phyloP scores from a whole-genome alignment of 53 echinoderm and acorn worm species.

The Paracentrotus lividus region DNA sequence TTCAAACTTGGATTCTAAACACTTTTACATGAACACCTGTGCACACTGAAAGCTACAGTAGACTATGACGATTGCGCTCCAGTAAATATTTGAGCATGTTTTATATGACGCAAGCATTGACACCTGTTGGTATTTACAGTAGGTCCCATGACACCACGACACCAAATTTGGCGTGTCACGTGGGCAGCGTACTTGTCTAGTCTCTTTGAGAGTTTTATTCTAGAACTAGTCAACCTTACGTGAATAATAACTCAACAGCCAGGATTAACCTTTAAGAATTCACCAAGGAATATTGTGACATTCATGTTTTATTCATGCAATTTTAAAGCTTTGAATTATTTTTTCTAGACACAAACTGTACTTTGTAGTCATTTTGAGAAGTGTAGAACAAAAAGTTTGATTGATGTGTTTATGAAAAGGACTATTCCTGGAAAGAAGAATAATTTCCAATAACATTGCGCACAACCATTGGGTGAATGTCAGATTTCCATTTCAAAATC shows the following conservation, averaged over 20 bases:
- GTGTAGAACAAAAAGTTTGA: neutral
- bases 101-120: neutral
- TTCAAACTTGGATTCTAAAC: neutral
- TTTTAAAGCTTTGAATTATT: neutral
- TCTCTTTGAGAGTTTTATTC: too few relatives aligned
- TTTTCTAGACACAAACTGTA: neutral
- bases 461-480: too few relatives aligned
- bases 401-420: too few relatives aligned
- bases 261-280: neutral
- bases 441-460: too few relatives aligned
- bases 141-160: neutral
- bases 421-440: too few relatives aligned
- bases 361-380: neutral
- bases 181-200: neutral
- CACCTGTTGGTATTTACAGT: neutral
- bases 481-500: too few relatives aligned
- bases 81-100: neutral
- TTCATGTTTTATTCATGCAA: slow-evolving; percentile 24
- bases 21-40: neutral
- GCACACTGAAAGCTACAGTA: neutral
- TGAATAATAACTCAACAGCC: neutral
- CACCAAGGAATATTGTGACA: neutral
- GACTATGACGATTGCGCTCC: neutral
- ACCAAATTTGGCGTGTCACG: neutral
- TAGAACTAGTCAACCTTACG: neutral